Evolutionary conservation across 2,888 invertebrate genomes (phyloP), one percentile per base, ranked within the genome.

Genomic region (Euzetes globulus): DNA sequence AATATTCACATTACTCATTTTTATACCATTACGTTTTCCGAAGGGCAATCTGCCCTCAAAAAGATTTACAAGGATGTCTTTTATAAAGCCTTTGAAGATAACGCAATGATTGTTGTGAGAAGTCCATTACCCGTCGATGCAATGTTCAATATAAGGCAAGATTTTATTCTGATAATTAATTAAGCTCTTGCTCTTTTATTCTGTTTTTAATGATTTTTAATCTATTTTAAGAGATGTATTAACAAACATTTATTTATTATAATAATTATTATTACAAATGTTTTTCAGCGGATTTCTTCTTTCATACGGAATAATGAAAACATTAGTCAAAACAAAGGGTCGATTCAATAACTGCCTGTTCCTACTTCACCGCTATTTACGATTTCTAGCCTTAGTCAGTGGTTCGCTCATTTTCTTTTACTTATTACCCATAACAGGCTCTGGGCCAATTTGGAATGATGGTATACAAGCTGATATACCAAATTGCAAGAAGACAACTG

Each of bases 401-500:
- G 76, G 74, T 11, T 50, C 74, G 0, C 60, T 74, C 3, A 17
- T 74, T 4, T 75, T 76, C 37, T 60, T 75, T 13, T 74, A 52
- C 29, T 1, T 76, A n/a, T 68, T 63, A 6, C 76, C 76, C 5
- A 17, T 52, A 15, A 19, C 65, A 2, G 60, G 70, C 47, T 17
- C 25, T 17, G 76, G 74, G 11, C 76, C 76, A 0, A 25, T 75
- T 25, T 76, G 73, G 73, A 68, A 73, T 15, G 13, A n/a, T n/a
- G 73, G 73, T n/a, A 45, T 73, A 2, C 25, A 13, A 27, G 1
- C 3, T 60, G 1, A 27, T 22, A 9, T 9, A 19, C n/a, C n/a
- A n/a, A 11, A 5, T 5, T 60, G 60, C 25, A 60, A 15, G 27
- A 60, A 60, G 1, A 27, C 60, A 22, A 5, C 27, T 13, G n/a